A percentile compares a stretch with the other conserved stretches of the same genome.
These are phyloP conservation scores for Nephrocerus scutellatus DNA, from an alignment of 2,888 invertebrate species.

Conservation along the genomic window DNA sequence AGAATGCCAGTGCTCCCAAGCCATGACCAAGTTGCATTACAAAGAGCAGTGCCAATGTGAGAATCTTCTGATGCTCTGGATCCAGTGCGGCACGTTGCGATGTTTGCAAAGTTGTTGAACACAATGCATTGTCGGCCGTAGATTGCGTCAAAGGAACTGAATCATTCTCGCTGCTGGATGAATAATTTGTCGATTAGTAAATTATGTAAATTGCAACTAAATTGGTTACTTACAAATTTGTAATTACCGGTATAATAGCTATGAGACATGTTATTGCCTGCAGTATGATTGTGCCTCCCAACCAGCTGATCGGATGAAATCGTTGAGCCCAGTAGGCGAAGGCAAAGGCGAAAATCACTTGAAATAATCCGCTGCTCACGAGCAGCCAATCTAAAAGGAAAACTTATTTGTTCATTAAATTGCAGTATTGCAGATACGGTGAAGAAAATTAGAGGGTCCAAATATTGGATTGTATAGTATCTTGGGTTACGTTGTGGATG, in stretches of 20 bases:
- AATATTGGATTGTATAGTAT: too few species aligned
- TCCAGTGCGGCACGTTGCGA: conserved; percentile 29
- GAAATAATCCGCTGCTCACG: conserved; percentile 51
- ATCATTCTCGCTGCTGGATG: conserved; percentile 26
- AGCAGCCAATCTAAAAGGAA: conserved; percentile 54
- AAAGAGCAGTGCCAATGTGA: conserved; percentile 48
- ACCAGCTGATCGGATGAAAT: conserved; percentile 55
- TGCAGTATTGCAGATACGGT: too few species aligned
- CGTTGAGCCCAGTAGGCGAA: conserved; percentile 55
- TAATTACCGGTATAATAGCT: conserved; percentile 53
- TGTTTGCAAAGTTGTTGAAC: conserved; percentile 26
- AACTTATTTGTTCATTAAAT: too few species aligned
- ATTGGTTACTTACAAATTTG: conserved; percentile 42
- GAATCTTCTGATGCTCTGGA: conserved; percentile 34
- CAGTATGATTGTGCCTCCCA: conserved; percentile 52
- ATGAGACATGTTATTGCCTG: conserved; percentile 50
- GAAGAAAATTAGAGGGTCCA: too few species aligned
- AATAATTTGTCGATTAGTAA: too few species aligned
- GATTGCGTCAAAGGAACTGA: conserved; percentile 17
- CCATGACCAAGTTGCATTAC: conserved; percentile 49
- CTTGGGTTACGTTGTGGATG: too few species aligned
- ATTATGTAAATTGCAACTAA: background rate
- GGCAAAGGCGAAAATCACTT: conserved; percentile 50
- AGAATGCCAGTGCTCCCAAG: conserved; percentile 50
- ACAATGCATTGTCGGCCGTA: conserved; percentile 28